Base-by-base conservation (phyloP, 2,888 invertebrate genomes). In the Ectemnius cavifrons region DNA sequence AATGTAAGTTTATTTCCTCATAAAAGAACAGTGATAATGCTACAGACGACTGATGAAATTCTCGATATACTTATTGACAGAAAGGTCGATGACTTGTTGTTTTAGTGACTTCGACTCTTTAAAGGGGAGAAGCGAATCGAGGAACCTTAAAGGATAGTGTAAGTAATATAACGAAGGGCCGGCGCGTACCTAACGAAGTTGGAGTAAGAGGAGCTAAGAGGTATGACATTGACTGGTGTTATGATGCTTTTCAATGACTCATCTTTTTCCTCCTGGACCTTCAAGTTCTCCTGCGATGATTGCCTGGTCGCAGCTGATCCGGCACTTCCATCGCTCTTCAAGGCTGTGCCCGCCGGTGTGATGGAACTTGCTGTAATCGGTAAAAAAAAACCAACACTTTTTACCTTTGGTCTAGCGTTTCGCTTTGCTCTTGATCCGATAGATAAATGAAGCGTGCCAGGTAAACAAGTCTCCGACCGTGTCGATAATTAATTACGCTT, bases 341-440 rank as follows among this genome's bases (percentile, higher is more conserved):
- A 16, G 56, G 46, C 16, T 8, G 69, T 75, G 13, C 18, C 62
- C 46, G 73, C 68, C n/a, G 73, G 75, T n/a, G 73, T 75, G 65
- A 63, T 59, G 16, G 47, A 14, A 4, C 27, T 16, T 1, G 27
- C 37, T 60, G 14, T 5, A 27, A 60, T 13, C 1, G 8, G 57
- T 14, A 16, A 46, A 52, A 16, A 52, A 52, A 6, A 52, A 11
- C 11, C 8, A 14, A 6, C 16, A 16, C 52, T 52, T 52, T 52
- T 52, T 52, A 52, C 16, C 52, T 0, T 4, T 16, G 16, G 4
- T 1, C 1, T 52, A 4, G 2, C 52, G 52, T 52, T 52, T 52
- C 16, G 14, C 52, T 16, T 52, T 16, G 52, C 37, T 16, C 52
- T 52, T 52, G n/a, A 16, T 52, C 5, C 16, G 1, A 16, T 14